Conservation (phyloP, 2,797 vertebrate genomes). For the Pseudochirops corinnae region DNA sequence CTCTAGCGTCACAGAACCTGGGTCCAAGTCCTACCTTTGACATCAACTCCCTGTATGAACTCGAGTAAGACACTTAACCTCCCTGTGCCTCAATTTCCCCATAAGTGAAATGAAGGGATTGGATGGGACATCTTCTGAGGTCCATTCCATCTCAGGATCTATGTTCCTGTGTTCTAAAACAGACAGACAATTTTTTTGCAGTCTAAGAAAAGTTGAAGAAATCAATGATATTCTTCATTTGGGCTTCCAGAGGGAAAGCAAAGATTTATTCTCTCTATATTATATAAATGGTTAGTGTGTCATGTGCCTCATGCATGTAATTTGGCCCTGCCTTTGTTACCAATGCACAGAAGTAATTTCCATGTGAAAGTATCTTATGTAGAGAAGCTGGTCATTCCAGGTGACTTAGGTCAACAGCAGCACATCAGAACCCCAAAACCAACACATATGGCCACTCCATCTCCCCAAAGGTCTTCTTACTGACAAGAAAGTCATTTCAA, state of each 20-base stretch:
- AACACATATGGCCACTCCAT: background rate
- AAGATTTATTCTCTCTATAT: constrained; percentile 2
- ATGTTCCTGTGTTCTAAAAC: constrained; percentile 53
- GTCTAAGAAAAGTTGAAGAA: constrained; percentile 35
- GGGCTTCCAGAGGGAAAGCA: constrained; percentile 47
- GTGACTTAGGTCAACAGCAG: background rate
- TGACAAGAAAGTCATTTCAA: background rate
- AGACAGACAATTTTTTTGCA: background rate
- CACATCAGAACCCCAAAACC: background rate
- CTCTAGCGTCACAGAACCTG: background rate
- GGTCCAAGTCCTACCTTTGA: background rate
- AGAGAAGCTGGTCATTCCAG: background rate
- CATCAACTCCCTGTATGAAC: background rate
- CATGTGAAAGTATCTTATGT: constrained; percentile 6
- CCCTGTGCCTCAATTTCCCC: background rate
- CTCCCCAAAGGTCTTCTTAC: background rate
- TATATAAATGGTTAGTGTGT: constrained; percentile 21
- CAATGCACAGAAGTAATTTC: constrained; percentile 38
- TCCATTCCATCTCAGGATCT: background rate
- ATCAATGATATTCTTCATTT: constrained; percentile 49
- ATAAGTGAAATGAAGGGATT: background rate
- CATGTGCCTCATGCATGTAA: constrained; percentile 37
- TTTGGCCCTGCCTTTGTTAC: constrained; percentile 45
- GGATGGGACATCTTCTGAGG: background rate
- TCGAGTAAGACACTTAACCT: background rate